These are phyloP conservation scores for Ischnura elegans DNA, from an alignment of 2,888 invertebrate species.

Conservation along the genomic window DNA sequence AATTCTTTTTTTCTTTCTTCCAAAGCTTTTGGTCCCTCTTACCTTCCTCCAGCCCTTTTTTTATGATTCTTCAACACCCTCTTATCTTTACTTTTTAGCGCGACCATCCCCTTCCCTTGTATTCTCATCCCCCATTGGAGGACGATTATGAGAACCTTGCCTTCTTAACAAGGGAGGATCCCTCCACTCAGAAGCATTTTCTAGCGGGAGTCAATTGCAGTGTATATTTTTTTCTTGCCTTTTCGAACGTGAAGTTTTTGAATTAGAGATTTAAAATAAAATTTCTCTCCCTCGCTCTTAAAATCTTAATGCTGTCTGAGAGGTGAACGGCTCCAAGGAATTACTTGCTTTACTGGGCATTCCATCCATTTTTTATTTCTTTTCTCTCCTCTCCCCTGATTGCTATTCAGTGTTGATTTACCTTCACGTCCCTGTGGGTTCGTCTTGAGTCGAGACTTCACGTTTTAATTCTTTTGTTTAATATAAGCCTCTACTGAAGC, in stretches of 20 bases:
- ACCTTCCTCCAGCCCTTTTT: background rate
- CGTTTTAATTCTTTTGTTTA: background rate
- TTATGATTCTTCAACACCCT: slow-evolving; percentile 36
- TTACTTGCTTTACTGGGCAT: slow-evolving; percentile 31
- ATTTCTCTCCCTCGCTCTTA: background rate
- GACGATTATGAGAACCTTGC: slow-evolving; percentile 49
- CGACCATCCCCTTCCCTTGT: background rate
- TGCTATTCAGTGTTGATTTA: slow-evolving; percentile 31
- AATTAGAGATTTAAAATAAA: slow-evolving; percentile 34
- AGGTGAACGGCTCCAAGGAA: slow-evolving; percentile 20
- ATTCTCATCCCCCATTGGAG: slow-evolving; percentile 47
- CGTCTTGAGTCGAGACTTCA: background rate
- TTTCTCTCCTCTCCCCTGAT: background rate
- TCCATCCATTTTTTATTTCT: background rate
- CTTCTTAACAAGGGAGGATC: slow-evolving; percentile 65
- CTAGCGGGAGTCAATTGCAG: slow-evolving; percentile 23
- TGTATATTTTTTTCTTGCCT: background rate
- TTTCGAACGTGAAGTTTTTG: slow-evolving; percentile 1
- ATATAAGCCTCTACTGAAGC: background rate
- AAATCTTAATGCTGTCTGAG: slow-evolving; percentile 31
- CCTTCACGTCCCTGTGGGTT: background rate
- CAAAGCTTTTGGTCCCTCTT: background rate
- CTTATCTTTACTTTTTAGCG: slow-evolving; percentile 36
- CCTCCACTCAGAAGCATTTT: background rate
- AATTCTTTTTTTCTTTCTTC: background rate